Base-by-base conservation (phyloP, 2,797 vertebrate genomes). In the Peromyscus melanophrys region DNA sequence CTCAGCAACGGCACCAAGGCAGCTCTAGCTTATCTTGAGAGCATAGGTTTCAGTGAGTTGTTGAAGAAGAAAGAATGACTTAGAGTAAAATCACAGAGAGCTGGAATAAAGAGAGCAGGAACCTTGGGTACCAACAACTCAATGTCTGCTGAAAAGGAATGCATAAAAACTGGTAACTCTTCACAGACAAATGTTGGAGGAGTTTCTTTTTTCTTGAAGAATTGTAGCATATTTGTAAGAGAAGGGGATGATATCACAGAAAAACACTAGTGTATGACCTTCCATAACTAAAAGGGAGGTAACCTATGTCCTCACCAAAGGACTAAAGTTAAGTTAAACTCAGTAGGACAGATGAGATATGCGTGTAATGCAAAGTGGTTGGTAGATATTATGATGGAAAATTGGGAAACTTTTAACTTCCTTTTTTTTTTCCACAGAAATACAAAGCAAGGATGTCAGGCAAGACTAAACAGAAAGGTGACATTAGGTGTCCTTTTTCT, bases 251-350 rank as follows among this genome's bases (percentile, higher is more conserved):
- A 82, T 17, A 23, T 27, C 67, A 13, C 83, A 55, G 75, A 87
- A 37, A 89, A 37, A 80, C 4, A 69, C 49, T 1, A 52, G 29
- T 49, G 87, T 59, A 16, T 57, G 37, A n/a, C 81, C 25, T 52
- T 83, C 13, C 49, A 37, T 34, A 55, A 17, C 23, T 43, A 46
- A 49, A 90, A 49, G 11, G 34, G 4, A 23, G 4, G 6, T 29
- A 40, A 29, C 1, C 1, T 11, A 3, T 0, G 37, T 57, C 37
- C 55, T 17, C 13, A 0, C 0, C 19, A 67, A 80, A n/a, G 19
- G 13, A 40, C 52, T 4, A 46, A 25, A 31, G 59, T 1, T 65
- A 80, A 92, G n/a, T 77, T 80, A 27, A 67, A 27, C 17, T 82
- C 78, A 83, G 31, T 19, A 49, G 5, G 46, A 75, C 87, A 27